A percentile compares a stretch with the other conserved stretches of the same genome.
Conservation (phyloP, 2,113 vertebrate genomes). For the Apodemus speciosus region DNA sequence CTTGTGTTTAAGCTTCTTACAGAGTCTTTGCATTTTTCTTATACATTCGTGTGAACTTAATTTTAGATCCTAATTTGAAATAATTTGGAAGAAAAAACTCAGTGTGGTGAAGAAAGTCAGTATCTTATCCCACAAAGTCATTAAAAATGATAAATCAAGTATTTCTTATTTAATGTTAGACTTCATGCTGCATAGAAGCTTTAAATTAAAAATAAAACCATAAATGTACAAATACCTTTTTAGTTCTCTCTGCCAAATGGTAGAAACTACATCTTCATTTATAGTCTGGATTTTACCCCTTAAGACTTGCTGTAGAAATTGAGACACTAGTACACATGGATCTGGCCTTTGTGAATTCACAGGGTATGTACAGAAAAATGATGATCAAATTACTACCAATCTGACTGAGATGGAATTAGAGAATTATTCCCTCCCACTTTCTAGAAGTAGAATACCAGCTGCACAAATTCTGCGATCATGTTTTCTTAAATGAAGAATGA, state of each 20-base stretch:
- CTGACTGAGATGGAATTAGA: background rate
- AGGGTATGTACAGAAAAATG: background rate
- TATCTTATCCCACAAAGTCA: background rate
- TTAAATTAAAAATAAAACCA: background rate
- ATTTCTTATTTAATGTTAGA: background rate
- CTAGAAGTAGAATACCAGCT: background rate
- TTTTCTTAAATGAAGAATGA: background rate
- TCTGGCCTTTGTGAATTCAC: background rate
- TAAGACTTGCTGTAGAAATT: background rate
- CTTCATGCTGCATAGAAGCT: background rate
- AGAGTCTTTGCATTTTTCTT: background rate
- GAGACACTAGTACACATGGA: background rate
- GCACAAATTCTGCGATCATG: background rate
- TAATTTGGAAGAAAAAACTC: background rate
- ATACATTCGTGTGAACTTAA: slow-evolving; percentile 16
- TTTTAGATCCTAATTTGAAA: background rate
- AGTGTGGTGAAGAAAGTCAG: background rate
- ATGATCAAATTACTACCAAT: background rate
- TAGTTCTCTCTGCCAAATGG: background rate
- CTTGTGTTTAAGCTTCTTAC: background rate
- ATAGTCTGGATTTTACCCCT: background rate
- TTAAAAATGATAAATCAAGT: background rate
- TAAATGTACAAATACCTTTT: background rate
- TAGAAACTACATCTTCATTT: background rate
- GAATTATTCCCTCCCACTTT: background rate